Evolutionary conservation across 2,888 invertebrate genomes (phyloP).

Genomic region (Cataglyphis altisquamis): DNA sequence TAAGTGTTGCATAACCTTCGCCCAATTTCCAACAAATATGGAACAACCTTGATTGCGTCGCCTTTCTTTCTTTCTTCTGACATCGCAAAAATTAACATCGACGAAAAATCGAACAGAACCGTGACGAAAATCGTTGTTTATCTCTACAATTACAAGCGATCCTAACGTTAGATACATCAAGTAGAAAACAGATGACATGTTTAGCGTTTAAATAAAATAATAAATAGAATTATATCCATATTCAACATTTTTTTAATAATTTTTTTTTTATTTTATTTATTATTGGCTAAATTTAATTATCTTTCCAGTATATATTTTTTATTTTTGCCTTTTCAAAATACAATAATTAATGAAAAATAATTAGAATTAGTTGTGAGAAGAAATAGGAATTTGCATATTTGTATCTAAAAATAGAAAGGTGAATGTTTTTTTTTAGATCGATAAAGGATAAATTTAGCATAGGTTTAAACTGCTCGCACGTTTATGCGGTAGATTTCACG

Average conservation of each 20-base stretch:
- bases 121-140: not conserved
- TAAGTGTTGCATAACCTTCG: slow-evolving; percentile 77
- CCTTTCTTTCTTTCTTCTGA: not conserved
- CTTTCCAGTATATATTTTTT: not conserved
- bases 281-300: not conserved
- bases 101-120: not conserved
- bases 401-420: not conserved
- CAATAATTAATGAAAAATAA: not conserved
- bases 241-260: not conserved
- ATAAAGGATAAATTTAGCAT: not conserved
- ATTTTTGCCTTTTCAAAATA: not conserved
- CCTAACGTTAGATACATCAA: not conserved
- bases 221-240: not conserved
- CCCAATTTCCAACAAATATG: slow-evolving; percentile 80
- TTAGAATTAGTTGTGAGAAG: not conserved
- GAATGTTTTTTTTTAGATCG: not conserved
- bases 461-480: not conserved
- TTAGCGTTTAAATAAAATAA: not conserved
- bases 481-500: not conserved
- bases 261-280: not conserved
- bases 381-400: not conserved
- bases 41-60: slow-evolving; percentile 55
- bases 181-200: not conserved
- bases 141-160: not conserved
- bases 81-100: not conserved